Evolutionary conservation across 2,888 invertebrate species (phyloP).

Genomic region (Volucella inanis): DNA sequence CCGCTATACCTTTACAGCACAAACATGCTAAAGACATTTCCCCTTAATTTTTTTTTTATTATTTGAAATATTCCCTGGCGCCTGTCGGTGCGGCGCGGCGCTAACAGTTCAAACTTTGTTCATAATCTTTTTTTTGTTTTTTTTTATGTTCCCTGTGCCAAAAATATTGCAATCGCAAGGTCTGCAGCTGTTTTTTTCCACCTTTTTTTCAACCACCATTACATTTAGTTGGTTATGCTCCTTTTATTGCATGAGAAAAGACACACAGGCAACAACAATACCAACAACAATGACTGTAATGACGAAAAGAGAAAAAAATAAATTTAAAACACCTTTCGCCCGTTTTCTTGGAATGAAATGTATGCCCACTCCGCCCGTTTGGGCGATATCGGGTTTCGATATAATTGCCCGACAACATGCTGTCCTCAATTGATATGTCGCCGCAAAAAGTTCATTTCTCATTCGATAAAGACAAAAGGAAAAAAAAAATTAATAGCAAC

Average conservation of each 20-base stretch:
- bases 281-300: too few relatives aligned
- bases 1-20: slow-evolving; percentile 9
- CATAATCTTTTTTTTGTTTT: slow-evolving; percentile 24
- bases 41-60: slow-evolving; percentile 38
- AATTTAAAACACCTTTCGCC: slow-evolving; percentile 38
- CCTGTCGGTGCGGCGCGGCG: slow-evolving; percentile 25
- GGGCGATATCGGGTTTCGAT: slow-evolving; percentile 58
- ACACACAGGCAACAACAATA: too few relatives aligned
- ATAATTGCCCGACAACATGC: slow-evolving; percentile 72
- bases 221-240: slow-evolving; percentile 12
- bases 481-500: too few relatives aligned
- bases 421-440: slow-evolving; percentile 70
- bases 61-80: slow-evolving; percentile 26
- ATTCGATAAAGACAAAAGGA: slow-evolving; percentile 19
- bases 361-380: slow-evolving; percentile 35
- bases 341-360: slow-evolving; percentile 61
- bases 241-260: slow-evolving; percentile 29
- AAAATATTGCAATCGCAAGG: slow-evolving; percentile 62
- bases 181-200: slow-evolving; percentile 73
- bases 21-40: slow-evolving; percentile 40
- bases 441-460: slow-evolving; percentile 56
- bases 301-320: slow-evolving; percentile 23
- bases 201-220: slow-evolving; percentile 20
- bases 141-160: slow-evolving; percentile 39
- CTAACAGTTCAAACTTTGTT: slow-evolving; percentile 7